These are phyloP conservation scores for Achroia grisella DNA, from an alignment of 1,140 invertebrate species.

Conservation along the genomic window DNA sequence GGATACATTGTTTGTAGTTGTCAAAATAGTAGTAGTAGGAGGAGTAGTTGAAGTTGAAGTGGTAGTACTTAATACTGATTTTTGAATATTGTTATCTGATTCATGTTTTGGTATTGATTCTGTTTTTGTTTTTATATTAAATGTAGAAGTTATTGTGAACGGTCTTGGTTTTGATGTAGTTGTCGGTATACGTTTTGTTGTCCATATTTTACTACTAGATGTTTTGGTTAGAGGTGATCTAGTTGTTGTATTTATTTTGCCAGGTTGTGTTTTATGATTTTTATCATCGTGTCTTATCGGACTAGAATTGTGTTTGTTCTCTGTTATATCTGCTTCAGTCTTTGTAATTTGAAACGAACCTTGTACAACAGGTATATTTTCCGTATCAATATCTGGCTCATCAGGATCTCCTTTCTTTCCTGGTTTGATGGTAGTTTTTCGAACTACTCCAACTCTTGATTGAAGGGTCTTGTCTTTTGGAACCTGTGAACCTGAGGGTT, in stretches of 20 bases:
- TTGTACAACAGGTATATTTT: constrained; percentile 74
- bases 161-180: constrained; percentile 45
- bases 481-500: constrained; percentile 35
- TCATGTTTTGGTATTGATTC: constrained; percentile 47
- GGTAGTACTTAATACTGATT: constrained; percentile 28
- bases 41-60: constrained; percentile 37
- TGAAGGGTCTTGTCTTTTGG: constrained; percentile 62
- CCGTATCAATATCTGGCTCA: constrained; percentile 71
- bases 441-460: constrained; percentile 67
- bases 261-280: constrained; percentile 46
- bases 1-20: constrained; percentile 58
- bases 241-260: constrained; percentile 56
- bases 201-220: constrained; percentile 51
- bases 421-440: constrained; percentile 67
- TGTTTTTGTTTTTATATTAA: constrained; percentile 59
- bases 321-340: constrained; percentile 76
- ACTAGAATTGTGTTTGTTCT: constrained; percentile 70
- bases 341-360: constrained; percentile 78
- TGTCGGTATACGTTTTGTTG: constrained; percentile 32
- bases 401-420: constrained; percentile 58
- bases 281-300: constrained; percentile 51
- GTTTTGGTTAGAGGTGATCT: constrained; percentile 42
- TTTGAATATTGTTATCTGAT: constrained; percentile 61
- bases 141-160: constrained; percentile 65
- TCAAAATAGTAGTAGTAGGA: constrained; percentile 28